Percentiles rank a stretch among this genome's conserved stretches.
Evolutionary conservation across 2,113 vertebrate genomes (phyloP).

Genomic region (Ageneiosus marmoratus): DNA sequence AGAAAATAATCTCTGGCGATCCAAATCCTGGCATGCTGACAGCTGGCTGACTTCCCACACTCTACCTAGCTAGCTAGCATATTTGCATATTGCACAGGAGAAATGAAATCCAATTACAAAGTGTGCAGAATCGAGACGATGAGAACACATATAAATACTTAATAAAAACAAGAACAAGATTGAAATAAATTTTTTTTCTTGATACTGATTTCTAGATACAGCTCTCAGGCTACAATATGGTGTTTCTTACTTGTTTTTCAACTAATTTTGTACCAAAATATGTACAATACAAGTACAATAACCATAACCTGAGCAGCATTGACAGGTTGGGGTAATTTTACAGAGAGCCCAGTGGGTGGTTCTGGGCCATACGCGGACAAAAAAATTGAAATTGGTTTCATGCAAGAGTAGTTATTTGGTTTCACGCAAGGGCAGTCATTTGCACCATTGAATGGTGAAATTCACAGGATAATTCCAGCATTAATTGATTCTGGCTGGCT

Average conservation of each 20-base stretch:
- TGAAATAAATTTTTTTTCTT: constrained; percentile 3
- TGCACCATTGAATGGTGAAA: constrained; percentile 68
- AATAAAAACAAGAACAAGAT: constrained; percentile 14
- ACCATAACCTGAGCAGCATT: background rate
- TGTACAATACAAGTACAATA: background rate
- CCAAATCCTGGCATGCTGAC: background rate
- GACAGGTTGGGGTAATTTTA: constrained; percentile 50
- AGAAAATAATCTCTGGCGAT: constrained; percentile 7
- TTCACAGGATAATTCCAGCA: constrained; percentile 73
- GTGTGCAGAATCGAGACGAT: background rate
- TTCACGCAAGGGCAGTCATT: constrained; percentile 75
- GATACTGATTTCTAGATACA: background rate
- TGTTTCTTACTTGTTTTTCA: background rate
- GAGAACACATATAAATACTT: constrained; percentile 1
- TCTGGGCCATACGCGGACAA: constrained; percentile 58
- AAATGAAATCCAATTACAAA: constrained; percentile 14
- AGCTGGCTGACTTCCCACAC: constrained; percentile 17
- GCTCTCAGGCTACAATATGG: background rate
- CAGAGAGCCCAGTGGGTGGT: constrained; percentile 61
- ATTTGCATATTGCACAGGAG: constrained; percentile 20
- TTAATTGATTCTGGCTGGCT: constrained; percentile 75
- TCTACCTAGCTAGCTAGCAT: constrained; percentile 19
- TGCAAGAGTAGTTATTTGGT: constrained; percentile 72
- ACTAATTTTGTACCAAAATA: background rate
- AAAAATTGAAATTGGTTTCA: constrained; percentile 74